These are phyloP conservation scores for Mormyrus proboscirostris DNA, from an alignment of 2,797 vertebrate species.

Conservation along the genomic window DNA sequence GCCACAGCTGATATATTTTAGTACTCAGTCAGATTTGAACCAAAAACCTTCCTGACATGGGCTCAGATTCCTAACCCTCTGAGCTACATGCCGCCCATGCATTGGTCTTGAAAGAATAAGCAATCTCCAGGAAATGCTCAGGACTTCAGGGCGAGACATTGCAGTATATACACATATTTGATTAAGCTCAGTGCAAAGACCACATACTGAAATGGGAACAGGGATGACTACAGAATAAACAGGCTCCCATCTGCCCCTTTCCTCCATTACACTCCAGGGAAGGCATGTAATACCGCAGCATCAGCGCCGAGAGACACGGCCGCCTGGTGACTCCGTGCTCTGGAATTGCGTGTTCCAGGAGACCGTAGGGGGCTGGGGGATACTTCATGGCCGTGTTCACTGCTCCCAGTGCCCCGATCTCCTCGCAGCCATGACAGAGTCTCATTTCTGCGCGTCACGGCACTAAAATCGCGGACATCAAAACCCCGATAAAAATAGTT, in stretches of 20 bases:
- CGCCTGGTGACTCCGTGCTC: neutral
- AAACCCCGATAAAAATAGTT: constrained; percentile 9
- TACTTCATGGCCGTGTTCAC: neutral
- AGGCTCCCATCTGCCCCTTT: neutral
- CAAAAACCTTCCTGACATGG: neutral
- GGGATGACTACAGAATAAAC: neutral
- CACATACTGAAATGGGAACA: neutral
- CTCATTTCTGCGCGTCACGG: neutral
- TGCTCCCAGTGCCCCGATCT: neutral
- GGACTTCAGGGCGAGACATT: neutral
- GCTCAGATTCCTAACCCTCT: neutral
- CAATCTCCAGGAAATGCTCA: neutral
- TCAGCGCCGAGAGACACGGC: neutral
- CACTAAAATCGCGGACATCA: constrained; percentile 9
- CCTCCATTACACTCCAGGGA: neutral
- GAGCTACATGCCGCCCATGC: neutral
- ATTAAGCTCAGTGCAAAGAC: neutral
- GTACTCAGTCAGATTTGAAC: neutral
- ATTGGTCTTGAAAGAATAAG: neutral
- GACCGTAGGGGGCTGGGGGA: neutral
- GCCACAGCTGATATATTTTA: neutral
- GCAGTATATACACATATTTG: neutral
- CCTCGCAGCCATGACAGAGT: neutral
- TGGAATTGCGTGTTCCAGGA: neutral
- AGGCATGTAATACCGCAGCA: neutral